Conservation (phyloP, 2,888 invertebrate genomes). For the Salpingus planirostris region DNA sequence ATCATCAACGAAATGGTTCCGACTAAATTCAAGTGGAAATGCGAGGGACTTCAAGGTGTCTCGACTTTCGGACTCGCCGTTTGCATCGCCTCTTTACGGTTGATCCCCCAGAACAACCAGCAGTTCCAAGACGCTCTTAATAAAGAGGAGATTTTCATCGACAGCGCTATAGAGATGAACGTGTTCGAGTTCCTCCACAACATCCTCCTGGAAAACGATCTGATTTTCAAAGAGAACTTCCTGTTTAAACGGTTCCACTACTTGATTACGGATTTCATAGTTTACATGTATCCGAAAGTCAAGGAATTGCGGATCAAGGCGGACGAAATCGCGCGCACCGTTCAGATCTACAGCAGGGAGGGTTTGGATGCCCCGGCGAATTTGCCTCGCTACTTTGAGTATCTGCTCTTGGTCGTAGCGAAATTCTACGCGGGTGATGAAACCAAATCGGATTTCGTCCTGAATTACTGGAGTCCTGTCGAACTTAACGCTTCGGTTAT, state of each 20-base stretch:
- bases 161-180: conserved; percentile 67
- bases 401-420: conserved; percentile 69
- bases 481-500: conserved; percentile 38
- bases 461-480: conserved; percentile 75
- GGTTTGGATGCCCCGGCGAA: conserved; percentile 70
- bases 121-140: conserved; percentile 52
- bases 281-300: conserved; percentile 85
- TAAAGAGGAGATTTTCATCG: conserved; percentile 72
- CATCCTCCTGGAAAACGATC: conserved; percentile 59
- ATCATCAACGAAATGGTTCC: conserved; percentile 46
- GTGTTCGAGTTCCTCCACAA: conserved; percentile 74
- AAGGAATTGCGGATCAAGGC: conserved; percentile 75
- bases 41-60: conserved; percentile 50
- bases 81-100: conserved; percentile 54
- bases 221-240: conserved; percentile 68
- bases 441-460: conserved; percentile 55
- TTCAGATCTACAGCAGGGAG: conserved; percentile 52
- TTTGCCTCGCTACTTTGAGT: conserved; percentile 71
- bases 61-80: conserved; percentile 63
- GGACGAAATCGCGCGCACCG: conserved; percentile 79
- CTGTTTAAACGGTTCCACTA: conserved; percentile 75
- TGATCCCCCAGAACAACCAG: conserved; percentile 48
- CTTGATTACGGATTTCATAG: conserved; percentile 84
- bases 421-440: conserved; percentile 71
- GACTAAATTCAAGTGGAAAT: conserved; percentile 44